Base-by-base conservation (phyloP, 2,888 invertebrate genomes). In the Choreutis nemorana region DNA sequence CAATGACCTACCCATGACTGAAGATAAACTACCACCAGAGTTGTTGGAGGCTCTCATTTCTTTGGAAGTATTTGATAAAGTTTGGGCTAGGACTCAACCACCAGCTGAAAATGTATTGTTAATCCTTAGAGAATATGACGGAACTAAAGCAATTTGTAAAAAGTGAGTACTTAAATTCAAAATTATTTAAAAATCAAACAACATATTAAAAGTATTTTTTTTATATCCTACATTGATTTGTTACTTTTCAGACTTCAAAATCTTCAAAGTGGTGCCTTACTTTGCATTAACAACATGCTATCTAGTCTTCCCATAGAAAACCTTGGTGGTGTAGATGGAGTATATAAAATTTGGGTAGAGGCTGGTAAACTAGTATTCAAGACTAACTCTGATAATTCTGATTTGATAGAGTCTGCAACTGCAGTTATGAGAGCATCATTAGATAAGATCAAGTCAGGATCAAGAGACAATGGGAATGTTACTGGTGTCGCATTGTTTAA, bases 401-500 rank as follows among this genome's bases (percentile, higher is more conserved):
- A 81, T 23, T 55, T 88, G 10, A 46, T 87, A 23, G 90, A 90
- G 52, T 86, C 90, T 1, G 82, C 86, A 2, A 88, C 89, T 1
- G 84, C 88, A 3, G 84, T 87, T 1, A 85, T 90, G 86, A 81
- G 90, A 41, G 87, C 89, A n/a, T 81, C 87, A 1, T 61, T 89
- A 23, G 85, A 87, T 47, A 86, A 85, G 64, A 75, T 90, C 26
- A 84, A 84, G 39, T 52, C 61, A n/a, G 11, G 8, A 12, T 6
- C 9, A 8, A 13, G 2, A 12, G 60, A 53, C 40, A 63, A 55
- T 50, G 58, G 51, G 9, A 61, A 51, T 32, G 46, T 44, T 8
- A 51, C 40, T 45, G 55, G 59, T 23, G 55, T 50, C 37, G 62
- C 64, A 35, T 60, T 83, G 23, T 85, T 86, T 39, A 71, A 65